Conservation (phyloP, 2,113 vertebrate species). For the Sarotherodon lohbergeri region DNA sequence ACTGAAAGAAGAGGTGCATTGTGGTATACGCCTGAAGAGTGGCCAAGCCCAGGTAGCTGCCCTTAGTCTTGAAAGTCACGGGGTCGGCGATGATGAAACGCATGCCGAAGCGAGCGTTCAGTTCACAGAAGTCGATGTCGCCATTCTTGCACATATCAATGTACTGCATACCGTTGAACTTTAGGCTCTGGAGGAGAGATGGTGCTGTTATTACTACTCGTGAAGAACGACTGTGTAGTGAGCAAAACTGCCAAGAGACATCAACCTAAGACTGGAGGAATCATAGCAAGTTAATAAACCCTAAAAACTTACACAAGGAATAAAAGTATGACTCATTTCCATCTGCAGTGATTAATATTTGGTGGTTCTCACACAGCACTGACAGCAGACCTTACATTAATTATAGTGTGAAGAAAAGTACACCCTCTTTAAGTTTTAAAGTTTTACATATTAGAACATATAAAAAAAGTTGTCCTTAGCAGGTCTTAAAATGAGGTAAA, state of each 20-base stretch:
- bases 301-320: background rate
- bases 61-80: conserved; percentile 93
- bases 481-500: background rate
- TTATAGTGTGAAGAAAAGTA: background rate
- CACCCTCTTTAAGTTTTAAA: background rate
- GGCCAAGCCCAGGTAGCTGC: conserved; percentile 91
- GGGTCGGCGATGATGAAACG: conserved; percentile 95
- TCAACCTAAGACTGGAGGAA: background rate
- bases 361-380: background rate
- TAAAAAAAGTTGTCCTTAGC: background rate
- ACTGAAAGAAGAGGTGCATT: conserved; percentile 99
- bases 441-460: background rate
- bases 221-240: background rate
- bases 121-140: conserved; percentile 93
- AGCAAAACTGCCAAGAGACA: background rate
- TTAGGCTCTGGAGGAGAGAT: conserved; percentile 76
- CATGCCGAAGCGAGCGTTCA: conserved; percentile 94
- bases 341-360: background rate
- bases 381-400: background rate
- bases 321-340: background rate
- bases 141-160: conserved; percentile 98
- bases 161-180: conserved; percentile 95
- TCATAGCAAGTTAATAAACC: fast-evolving
- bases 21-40: conserved; percentile 95
- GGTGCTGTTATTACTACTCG: background rate